Evolutionary conservation across 2,113 vertebrate species (phyloP).

Genomic region (Gnathonemus echidnorhynchus): DNA sequence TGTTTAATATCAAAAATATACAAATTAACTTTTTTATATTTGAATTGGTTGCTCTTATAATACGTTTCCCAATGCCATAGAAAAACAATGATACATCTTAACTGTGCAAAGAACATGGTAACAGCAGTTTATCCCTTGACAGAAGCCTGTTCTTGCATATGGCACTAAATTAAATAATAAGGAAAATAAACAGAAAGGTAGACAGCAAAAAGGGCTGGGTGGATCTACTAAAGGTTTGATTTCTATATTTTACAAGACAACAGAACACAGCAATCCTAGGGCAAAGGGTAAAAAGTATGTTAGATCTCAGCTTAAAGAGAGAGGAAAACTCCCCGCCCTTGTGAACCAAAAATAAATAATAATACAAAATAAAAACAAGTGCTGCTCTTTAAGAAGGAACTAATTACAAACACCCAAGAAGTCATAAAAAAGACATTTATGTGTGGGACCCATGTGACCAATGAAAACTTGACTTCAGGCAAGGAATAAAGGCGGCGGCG

Average conservation of each 20-base stretch:
- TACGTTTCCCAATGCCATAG: neutral
- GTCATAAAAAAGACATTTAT: neutral
- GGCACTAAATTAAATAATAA: conserved; percentile 3
- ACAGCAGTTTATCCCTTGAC: neutral
- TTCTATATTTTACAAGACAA: neutral
- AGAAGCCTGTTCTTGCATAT: neutral
- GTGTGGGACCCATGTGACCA: neutral
- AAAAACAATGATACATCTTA: neutral
- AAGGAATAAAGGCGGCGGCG: neutral
- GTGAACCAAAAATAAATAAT: neutral
- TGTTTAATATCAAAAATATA: neutral
- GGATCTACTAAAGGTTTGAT: neutral
- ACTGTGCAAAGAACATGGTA: neutral
- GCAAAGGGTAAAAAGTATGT: neutral
- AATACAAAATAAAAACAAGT: neutral
- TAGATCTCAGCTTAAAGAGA: neutral
- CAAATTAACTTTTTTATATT: neutral
- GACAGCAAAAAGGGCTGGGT: neutral
- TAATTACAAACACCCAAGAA: neutral
- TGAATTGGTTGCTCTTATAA: neutral
- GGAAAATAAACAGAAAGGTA: neutral
- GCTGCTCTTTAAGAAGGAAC: neutral
- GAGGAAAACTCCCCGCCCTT: neutral
- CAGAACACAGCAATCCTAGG: neutral
- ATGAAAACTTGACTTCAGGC: neutral